phyloP scores from a whole-genome alignment of 2,797 vertebrate species.

The Chiropotes sagulatus region DNA sequence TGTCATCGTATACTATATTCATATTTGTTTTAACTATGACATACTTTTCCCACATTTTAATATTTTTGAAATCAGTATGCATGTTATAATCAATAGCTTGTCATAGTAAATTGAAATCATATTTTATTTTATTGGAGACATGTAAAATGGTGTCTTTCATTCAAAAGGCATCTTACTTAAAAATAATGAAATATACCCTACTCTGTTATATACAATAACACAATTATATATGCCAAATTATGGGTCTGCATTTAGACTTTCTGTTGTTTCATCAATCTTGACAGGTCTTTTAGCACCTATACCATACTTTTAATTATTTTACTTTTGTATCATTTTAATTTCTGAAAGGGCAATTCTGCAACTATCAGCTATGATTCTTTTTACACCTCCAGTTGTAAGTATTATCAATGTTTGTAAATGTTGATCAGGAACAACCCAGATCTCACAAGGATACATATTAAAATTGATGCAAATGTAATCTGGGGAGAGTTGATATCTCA shows the following conservation, averaged over 20 bases:
- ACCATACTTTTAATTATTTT: not conserved
- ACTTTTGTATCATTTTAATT: not conserved
- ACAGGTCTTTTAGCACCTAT: not conserved
- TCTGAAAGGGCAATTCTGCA: not conserved
- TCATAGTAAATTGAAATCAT: not conserved
- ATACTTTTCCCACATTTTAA: not conserved
- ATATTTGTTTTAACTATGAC: not conserved
- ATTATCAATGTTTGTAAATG: not conserved
- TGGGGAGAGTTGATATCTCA: not conserved
- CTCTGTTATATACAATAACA: not conserved
- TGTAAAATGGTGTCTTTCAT: not conserved
- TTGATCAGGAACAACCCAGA: not conserved
- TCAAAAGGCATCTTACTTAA: not conserved
- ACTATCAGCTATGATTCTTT: not conserved
- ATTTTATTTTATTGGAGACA: not conserved
- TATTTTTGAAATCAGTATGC: not conserved
- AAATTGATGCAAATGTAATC: not conserved
- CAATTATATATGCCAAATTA: not conserved
- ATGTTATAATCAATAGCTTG: not conserved
- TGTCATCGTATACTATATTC: not conserved
- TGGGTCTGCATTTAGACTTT: not conserved
- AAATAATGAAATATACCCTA: not conserved
- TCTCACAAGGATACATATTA: not conserved
- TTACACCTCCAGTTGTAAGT: not conserved
- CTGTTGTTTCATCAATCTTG: not conserved